phyloP scores from a whole-genome alignment of 2,888 invertebrate species.

The Macaria notata region DNA sequence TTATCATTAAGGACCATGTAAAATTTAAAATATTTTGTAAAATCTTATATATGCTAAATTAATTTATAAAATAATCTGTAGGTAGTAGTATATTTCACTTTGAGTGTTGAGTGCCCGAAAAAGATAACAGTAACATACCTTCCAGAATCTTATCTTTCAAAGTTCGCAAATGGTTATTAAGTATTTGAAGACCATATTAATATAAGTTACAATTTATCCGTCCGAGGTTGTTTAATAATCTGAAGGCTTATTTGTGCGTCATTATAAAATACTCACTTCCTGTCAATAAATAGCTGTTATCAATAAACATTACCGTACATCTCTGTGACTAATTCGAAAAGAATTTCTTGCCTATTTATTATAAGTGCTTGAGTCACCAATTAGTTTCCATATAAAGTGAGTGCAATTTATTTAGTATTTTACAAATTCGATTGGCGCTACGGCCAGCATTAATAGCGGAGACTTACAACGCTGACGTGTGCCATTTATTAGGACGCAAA shows the following conservation, averaged over 20 bases:
- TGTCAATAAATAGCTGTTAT: conserved; percentile 21
- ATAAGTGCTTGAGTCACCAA: conserved; percentile 40
- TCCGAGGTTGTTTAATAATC: neutral
- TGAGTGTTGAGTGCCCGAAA: no score
- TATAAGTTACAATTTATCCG: no score
- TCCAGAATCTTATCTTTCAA: no score
- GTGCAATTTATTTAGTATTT: conserved; percentile 45
- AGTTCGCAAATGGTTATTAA: no score
- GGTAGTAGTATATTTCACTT: no score
- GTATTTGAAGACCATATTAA: no score
- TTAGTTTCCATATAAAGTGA: conserved; percentile 41
- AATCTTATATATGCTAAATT: no score
- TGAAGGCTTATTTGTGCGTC: conserved; percentile 5
- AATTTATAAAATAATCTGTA: no score
- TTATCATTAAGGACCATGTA: no score
- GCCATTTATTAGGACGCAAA: conserved; percentile 41
- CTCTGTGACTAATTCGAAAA: conserved; percentile 33
- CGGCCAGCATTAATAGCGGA: conserved; percentile 41
- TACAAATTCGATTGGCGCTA: conserved; percentile 44
- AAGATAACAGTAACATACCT: no score
- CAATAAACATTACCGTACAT: conserved; percentile 26
- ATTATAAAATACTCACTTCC: conserved; percentile 21
- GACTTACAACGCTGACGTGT: conserved; percentile 44
- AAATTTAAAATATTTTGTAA: no score
- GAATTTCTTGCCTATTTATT: conserved; percentile 38